phyloP scores from a whole-genome alignment of 2,113 vertebrate genomes.

The Galemys pyrenaicus region DNA sequence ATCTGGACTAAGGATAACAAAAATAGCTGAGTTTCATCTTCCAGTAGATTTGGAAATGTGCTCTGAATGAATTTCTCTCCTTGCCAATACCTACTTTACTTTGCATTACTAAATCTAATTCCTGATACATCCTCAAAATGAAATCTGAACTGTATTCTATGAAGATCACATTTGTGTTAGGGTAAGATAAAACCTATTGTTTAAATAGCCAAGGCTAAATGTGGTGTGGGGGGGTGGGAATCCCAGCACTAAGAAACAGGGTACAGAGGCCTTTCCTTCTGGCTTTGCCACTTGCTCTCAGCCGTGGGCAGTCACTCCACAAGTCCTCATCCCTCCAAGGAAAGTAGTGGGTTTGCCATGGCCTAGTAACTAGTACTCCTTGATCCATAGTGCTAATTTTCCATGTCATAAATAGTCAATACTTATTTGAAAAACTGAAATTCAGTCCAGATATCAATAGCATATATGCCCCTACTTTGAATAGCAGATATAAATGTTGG shows the following conservation, averaged over 20 bases:
- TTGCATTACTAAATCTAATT: background rate
- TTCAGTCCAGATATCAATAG: background rate
- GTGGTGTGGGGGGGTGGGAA: background rate
- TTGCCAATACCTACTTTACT: background rate
- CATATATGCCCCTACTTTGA: background rate
- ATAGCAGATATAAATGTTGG: background rate
- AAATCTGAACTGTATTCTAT: constrained; percentile 26
- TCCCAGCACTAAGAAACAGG: background rate
- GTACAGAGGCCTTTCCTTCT: background rate
- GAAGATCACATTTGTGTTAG: background rate
- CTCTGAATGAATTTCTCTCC: constrained; percentile 42
- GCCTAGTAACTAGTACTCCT: background rate
- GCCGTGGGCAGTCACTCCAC: background rate
- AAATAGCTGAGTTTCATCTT: constrained; percentile 66
- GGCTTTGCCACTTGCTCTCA: background rate
- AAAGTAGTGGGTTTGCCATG: background rate
- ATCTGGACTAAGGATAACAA: constrained; percentile 68
- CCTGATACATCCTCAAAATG: background rate
- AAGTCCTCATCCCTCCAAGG: background rate
- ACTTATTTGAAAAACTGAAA: background rate
- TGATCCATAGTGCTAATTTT: background rate
- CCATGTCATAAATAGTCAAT: background rate
- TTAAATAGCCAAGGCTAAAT: background rate
- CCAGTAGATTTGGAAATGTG: constrained; percentile 45
- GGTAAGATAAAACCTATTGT: background rate